Conservation (phyloP, 2,888 invertebrate genomes). For the Ophraella communa region DNA sequence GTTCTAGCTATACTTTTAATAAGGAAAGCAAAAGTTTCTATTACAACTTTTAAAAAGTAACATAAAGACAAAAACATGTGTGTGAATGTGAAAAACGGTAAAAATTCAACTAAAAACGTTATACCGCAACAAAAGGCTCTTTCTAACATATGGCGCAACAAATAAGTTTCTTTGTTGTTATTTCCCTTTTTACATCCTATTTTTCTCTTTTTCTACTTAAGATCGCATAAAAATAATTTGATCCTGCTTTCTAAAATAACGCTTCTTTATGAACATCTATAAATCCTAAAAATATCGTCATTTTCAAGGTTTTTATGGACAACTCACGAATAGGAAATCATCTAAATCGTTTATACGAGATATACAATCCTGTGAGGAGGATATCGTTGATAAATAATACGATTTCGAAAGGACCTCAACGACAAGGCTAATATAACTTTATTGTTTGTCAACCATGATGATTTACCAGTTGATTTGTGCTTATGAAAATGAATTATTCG, state of each 20-base stretch:
- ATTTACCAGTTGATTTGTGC: constrained; percentile 37
- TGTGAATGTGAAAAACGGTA: not conserved
- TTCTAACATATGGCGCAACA: not conserved
- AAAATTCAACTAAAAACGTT: not conserved
- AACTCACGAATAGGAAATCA: constrained; percentile 21
- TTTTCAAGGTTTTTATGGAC: constrained; percentile 18
- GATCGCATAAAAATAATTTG: constrained; percentile 13
- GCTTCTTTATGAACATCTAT: constrained; percentile 19
- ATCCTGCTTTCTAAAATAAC: constrained; percentile 14
- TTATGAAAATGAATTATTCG: constrained; percentile 40
- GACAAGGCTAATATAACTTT: constrained; percentile 44
- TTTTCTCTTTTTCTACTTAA: constrained; percentile 1
- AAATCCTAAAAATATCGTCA: constrained; percentile 15
- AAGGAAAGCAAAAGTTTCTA: not conserved
- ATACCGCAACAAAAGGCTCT: not conserved
- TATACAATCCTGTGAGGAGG: constrained; percentile 2
- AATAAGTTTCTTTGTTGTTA: not conserved
- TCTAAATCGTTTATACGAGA: constrained; percentile 20
- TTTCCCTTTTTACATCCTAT: not conserved
- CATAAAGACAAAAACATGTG: not conserved
- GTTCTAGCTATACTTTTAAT: not conserved
- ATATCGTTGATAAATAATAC: constrained; percentile 32
- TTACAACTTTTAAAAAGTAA: not conserved
- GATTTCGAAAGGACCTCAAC: constrained; percentile 36
- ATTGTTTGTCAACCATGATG: constrained; percentile 42